Base-by-base conservation (phyloP, 2,888 invertebrate species). In the Macrosoma leucophasiata region DNA sequence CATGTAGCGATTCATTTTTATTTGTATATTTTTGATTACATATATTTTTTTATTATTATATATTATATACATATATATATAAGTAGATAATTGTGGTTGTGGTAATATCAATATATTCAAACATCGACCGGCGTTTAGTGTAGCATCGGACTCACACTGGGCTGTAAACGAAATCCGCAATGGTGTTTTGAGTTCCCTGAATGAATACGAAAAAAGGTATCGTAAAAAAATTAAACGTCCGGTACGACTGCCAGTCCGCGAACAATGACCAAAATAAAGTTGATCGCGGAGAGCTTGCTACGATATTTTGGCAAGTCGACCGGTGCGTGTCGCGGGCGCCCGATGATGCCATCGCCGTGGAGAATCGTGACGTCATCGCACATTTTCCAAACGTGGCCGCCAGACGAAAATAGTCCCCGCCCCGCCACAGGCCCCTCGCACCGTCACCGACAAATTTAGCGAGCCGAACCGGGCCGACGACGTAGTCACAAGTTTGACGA, bases 321-420 rank as follows among this genome's bases (percentile, higher is more conserved):
- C 65, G 60, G 69, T 73, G 73, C 71, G 79, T 76, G 78, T 77
- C 78, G 79, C 74, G 69, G 60, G 50, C 67, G 69, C 58, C 54
- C 72, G 79, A 78, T 82, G 82, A 78, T 81, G 81, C 78, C 82
- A 84, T 79, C 82, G 81, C 81, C 65, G 69, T 65, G 67, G 79
- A 74, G 70, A 71, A 72, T 61, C 65, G 75, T 84, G 82, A 84
- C 82, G 82, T 82, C 81, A 81, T 62, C 78, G 58, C 66, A 66
- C 81, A 76, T 84, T 82, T 81, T 82, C 78, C 81, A 81, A 84
- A 81, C 81, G 81, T 78, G 79, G 78, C 81, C 75, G 81, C 77
- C 82, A 84, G 82, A 84, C 84, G 72, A 81, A 84, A 84, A 84
- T 84, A 84, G 81, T 66, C 73, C 76, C 77, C 77, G 67, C 73